phyloP scores from a whole-genome alignment of 2,888 invertebrate genomes.

The Liopterus haemorrhoidalis region DNA sequence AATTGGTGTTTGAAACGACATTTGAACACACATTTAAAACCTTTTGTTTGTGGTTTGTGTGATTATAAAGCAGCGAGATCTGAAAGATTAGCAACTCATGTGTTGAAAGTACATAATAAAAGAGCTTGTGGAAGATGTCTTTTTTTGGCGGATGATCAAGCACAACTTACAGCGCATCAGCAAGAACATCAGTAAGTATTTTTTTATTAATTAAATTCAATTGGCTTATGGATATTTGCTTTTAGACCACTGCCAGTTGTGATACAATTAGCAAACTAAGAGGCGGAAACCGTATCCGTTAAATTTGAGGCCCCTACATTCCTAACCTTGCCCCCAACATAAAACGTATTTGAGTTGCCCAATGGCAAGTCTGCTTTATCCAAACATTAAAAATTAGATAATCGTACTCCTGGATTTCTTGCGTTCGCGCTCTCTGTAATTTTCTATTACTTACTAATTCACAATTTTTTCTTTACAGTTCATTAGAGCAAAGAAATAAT shows the following conservation, averaged over 20 bases:
- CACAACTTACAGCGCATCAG: constrained; percentile 72
- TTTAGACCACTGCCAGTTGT: constrained; percentile 9
- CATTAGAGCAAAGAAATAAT: constrained; percentile 57
- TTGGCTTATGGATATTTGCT: neutral
- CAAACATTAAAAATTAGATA: too few species aligned
- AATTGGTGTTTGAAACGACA: constrained; percentile 92
- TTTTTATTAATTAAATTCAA: constrained; percentile 22
- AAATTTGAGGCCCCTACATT: too few species aligned
- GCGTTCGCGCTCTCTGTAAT: too few species aligned
- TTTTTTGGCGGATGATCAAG: constrained; percentile 78
- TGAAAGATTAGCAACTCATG: constrained; percentile 83
- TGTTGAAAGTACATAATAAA: constrained; percentile 87
- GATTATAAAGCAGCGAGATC: constrained; percentile 91
- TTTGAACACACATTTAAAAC: constrained; percentile 87
- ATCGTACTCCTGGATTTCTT: too few species aligned
- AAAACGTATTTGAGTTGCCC: too few species aligned
- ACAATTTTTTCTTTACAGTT: constrained; percentile 45
- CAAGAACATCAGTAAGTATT: constrained; percentile 67
- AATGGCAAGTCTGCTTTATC: too few species aligned
- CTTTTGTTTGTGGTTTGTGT: constrained; percentile 83
- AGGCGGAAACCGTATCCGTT: too few species aligned
- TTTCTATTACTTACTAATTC: constrained; percentile 7
- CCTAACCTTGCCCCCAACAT: too few species aligned
- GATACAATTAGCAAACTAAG: too few species aligned
- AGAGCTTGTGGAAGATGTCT: constrained; percentile 84